A percentile compares a stretch with the other conserved stretches of the same genome.
Conservation (phyloP, 2,888 invertebrate genomes). For the Zaprionus bogoriensis region DNA sequence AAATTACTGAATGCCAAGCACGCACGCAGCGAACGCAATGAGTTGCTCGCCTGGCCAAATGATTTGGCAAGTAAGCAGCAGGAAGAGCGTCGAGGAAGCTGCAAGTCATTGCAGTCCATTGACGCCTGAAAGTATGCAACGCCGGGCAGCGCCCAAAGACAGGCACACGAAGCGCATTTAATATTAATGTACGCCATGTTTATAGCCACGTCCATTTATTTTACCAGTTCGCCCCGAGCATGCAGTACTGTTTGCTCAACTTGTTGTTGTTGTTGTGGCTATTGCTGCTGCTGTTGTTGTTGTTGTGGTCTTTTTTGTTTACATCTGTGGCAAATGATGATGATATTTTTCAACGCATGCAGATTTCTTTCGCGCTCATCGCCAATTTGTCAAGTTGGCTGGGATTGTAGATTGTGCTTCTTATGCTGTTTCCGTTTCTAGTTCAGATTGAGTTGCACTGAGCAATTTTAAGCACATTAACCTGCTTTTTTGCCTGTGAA, state of each 20-base stretch:
- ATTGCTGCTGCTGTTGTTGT: constrained; percentile 1
- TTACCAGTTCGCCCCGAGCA: constrained; percentile 29
- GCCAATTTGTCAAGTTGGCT: constrained; percentile 76
- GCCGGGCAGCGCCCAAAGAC: constrained; percentile 21
- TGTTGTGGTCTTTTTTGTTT: constrained; percentile 14
- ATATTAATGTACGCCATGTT: constrained; percentile 79
- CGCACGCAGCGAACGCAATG: constrained; percentile 62
- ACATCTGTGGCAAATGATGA: constrained; percentile 38
- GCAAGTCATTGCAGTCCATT: constrained; percentile 75
- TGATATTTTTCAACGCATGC: constrained; percentile 64
- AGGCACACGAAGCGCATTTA: constrained; percentile 68
- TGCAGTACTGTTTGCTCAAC: constrained; percentile 6
- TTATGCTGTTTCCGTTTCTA: too few relatives aligned
- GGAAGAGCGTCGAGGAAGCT: constrained; percentile 9
- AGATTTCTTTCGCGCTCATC: constrained; percentile 38
- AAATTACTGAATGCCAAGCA: constrained; percentile 73
- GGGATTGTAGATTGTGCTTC: too few relatives aligned
- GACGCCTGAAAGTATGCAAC: constrained; percentile 75
- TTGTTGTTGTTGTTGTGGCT: constrained; percentile 5
- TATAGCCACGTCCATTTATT: constrained; percentile 77
- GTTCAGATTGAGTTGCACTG: too few relatives aligned
- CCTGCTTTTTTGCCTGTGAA: too few relatives aligned
- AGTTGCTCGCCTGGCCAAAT: constrained; percentile 48
- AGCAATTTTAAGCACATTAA: too few relatives aligned
- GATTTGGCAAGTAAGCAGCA: constrained; percentile 48